Base-by-base conservation (phyloP, 2,888 invertebrate genomes). In the Dryomyza anilis region DNA sequence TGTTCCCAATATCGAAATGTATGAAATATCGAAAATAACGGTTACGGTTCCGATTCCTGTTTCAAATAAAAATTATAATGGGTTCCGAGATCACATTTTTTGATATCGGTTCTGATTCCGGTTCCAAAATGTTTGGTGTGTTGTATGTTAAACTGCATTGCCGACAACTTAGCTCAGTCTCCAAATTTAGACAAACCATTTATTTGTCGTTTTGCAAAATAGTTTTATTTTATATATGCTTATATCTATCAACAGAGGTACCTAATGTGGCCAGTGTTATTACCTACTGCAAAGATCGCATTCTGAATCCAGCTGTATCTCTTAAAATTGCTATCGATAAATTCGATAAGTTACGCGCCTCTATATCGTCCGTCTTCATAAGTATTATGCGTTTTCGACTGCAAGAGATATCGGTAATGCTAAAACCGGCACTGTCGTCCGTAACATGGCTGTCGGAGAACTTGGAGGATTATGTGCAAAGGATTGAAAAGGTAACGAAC, bases 361-460 rank as follows among this genome's bases (percentile, higher is more conserved):
- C 77, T 66, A 70, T 81, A 12, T 72, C 77, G 3, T 59, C 80
- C 1, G 70, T 92, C 21, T 93, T 92, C 75, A 81, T 91, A 36
- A 90, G 90, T 33, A 82, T 93, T 60, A 87, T 93, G 78, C 87
- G 89, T 58, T 86, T 89, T 3, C 87, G 88, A 66, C 81, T 93
- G 12, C 85, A 89, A 67, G 89, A 89, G 77, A 78, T 93, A 70
- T 92, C 93, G 68, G 85, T 86, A 58, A 87, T 89, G 0, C 88
- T 94, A 69, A 88, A 89, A 79, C 91, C 93, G 0, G 94, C 91
- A 1, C 82, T 94, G 12, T 90, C 91, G 0, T 88, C 89, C 1
- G 88, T 94, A 19, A 92, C 91, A 0, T 95, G 95, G 95, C 88
- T 91, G 0, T 94, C 94, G 0, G 86, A 92, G 71, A 89, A 90